These are phyloP conservation scores for Malthinus seriepunctatus DNA, from an alignment of 2,888 invertebrate species.

Conservation along the genomic window DNA sequence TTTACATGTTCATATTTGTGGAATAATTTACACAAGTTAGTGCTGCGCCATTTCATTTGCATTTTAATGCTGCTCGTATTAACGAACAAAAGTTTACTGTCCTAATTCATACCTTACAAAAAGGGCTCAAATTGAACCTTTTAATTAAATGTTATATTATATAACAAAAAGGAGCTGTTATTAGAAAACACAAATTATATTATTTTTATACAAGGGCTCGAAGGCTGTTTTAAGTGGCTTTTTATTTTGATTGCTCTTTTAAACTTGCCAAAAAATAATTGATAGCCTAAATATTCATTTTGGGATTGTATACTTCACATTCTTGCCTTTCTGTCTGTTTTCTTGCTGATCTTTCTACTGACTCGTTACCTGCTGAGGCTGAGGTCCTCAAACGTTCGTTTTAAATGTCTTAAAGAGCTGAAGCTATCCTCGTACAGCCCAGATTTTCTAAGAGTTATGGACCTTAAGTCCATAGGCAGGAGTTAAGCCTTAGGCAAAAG, in stretches of 20 bases:
- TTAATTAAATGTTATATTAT: conserved; percentile 6
- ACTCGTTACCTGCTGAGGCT: too few relatives aligned
- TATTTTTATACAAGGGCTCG: background rate
- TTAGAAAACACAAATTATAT: background rate
- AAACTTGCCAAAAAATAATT: too few relatives aligned
- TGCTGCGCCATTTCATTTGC: conserved; percentile 16
- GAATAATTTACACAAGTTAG: conserved; percentile 16
- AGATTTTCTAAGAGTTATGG: too few relatives aligned
- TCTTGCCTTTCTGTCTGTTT: too few relatives aligned
- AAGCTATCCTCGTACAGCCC: too few relatives aligned
- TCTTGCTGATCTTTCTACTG: too few relatives aligned
- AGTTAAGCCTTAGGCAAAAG: too few relatives aligned
- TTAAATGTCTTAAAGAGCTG: too few relatives aligned
- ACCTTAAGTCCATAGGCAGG: too few relatives aligned
- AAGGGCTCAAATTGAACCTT: conserved; percentile 1
- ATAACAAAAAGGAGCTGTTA: background rate
- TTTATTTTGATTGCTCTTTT: background rate
- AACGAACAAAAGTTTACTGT: conserved; percentile 11
- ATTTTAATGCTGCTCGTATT: conserved; percentile 16
- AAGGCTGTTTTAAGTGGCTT: background rate
- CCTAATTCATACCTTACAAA: conserved; percentile 7
- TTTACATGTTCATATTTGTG: conserved; percentile 23
- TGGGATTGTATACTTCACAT: too few relatives aligned
- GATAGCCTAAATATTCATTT: too few relatives aligned
- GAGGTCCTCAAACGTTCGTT: too few relatives aligned